These are phyloP conservation scores for Melopsittacus undulatus DNA, from an alignment of 2,797 vertebrate genomes.

Conservation along the genomic window DNA sequence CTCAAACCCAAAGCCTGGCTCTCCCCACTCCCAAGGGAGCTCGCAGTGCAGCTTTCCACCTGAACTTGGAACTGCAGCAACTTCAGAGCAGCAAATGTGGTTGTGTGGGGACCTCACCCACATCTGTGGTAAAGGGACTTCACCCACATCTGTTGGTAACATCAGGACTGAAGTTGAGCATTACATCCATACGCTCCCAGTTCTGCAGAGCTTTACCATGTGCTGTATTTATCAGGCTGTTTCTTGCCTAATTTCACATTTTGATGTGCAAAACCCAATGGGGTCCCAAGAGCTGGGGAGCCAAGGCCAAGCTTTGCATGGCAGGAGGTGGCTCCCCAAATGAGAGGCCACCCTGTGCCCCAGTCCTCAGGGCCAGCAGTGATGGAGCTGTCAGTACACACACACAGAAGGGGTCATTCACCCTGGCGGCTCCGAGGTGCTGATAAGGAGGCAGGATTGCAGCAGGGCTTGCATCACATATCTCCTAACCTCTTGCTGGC, in stretches of 20 bases:
- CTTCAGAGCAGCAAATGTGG: not conserved
- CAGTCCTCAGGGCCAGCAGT: accelerated
- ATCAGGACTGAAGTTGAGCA: not conserved
- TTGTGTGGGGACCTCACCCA: not conserved
- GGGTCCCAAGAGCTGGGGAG: not conserved
- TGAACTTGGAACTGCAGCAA: not conserved
- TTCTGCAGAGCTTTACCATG: accelerated
- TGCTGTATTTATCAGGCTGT: not conserved
- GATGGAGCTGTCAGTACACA: not conserved
- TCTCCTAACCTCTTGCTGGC: constrained; percentile 15
- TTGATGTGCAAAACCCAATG: not conserved
- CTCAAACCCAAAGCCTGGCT: not conserved
- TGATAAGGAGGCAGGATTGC: not conserved
- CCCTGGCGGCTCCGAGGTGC: accelerated
- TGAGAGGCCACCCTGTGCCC: not conserved
- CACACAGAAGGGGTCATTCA: not conserved
- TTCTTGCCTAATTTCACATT: not conserved
- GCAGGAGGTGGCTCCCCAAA: not conserved
- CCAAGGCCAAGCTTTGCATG: not conserved
- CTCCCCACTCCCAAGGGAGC: not conserved
- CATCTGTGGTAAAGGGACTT: not conserved
- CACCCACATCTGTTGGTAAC: not conserved
- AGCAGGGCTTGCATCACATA: not conserved
- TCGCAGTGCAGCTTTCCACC: not conserved
- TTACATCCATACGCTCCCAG: not conserved